Evolutionary conservation across 2,113 vertebrate genomes (phyloP).

Genomic region (Pedionomus torquatus): DNA sequence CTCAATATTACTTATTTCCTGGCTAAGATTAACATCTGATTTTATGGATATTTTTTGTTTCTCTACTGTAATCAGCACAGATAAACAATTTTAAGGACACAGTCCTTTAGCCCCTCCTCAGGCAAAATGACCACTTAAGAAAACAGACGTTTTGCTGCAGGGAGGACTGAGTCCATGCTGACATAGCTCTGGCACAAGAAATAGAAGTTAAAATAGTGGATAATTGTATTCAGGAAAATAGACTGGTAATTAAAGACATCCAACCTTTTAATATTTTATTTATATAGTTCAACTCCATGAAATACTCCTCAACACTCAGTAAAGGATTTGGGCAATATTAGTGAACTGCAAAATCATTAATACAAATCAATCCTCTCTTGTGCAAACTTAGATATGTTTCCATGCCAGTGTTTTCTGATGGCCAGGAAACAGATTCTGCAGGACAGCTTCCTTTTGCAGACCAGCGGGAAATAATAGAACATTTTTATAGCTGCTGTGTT

Average conservation of each 20-base stretch:
- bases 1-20: slow-evolving; percentile 42
- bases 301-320: not conserved
- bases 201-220: not conserved
- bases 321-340: slow-evolving; percentile 9
- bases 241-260: slow-evolving; percentile 10
- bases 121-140: not conserved
- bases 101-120: not conserved
- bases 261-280: not conserved
- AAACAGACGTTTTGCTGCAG: not conserved
- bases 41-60: slow-evolving; percentile 38
- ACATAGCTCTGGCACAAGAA: not conserved
- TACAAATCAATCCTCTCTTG: not conserved
- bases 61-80: slow-evolving; percentile 10
- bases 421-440: slow-evolving; percentile 44
- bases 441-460: not conserved
- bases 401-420: not conserved
- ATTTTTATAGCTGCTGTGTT: slow-evolving; percentile 18
- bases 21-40: slow-evolving; percentile 31
- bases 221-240: not conserved
- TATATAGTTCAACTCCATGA: slow-evolving; percentile 27
- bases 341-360: not conserved
- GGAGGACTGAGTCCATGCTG: not conserved
- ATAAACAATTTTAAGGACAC: slow-evolving; percentile 28
- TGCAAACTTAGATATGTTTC: not conserved
- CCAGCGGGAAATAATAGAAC: slow-evolving; percentile 53